These are phyloP conservation scores for Tachina lurida DNA, from an alignment of 2,888 invertebrate species.

Conservation along the genomic window DNA sequence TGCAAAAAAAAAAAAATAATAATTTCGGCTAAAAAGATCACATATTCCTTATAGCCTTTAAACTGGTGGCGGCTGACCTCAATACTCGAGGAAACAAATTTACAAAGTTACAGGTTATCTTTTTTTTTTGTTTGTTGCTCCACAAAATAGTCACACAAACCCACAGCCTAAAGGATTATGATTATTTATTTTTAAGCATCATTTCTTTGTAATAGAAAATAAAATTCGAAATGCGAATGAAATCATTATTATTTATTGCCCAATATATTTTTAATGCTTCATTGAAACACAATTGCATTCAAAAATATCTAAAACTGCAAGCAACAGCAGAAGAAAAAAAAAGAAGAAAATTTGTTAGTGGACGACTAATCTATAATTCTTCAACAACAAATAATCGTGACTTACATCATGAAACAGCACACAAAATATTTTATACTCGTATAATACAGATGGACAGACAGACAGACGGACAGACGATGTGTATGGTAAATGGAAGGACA, in stretches of 20 bases:
- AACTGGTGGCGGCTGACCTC: not conserved
- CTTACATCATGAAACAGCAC: constrained; percentile 70
- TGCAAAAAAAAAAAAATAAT: not conserved
- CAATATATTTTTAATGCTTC: constrained; percentile 75
- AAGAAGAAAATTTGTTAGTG: constrained; percentile 49
- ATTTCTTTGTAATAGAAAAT: constrained; percentile 2
- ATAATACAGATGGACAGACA: constrained; percentile 23
- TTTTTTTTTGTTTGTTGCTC: not conserved
- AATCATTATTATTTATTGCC: constrained; percentile 76
- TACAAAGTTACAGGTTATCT: constrained; percentile 41
- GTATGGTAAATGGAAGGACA: constrained; percentile 26
- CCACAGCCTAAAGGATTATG: constrained; percentile 23
- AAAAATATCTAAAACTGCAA: constrained; percentile 33
- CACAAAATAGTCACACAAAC: constrained; percentile 9
- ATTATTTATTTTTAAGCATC: not conserved
- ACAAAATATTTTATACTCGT: constrained; percentile 43
- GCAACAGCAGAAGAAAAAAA: constrained; percentile 1
- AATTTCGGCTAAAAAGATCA: not conserved
- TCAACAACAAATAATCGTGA: constrained; percentile 72
- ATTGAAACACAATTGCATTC: constrained; percentile 71
- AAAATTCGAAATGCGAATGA: constrained; percentile 60
- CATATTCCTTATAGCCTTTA: not conserved
- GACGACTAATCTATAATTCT: constrained; percentile 68
- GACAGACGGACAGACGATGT: constrained; percentile 21
- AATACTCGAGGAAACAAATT: constrained; percentile 18